Evolutionary conservation across 2,113 vertebrate species (phyloP), one percentile per base, ranked within the genome.

Genomic region (Chamaetylas fuelleborni): DNA sequence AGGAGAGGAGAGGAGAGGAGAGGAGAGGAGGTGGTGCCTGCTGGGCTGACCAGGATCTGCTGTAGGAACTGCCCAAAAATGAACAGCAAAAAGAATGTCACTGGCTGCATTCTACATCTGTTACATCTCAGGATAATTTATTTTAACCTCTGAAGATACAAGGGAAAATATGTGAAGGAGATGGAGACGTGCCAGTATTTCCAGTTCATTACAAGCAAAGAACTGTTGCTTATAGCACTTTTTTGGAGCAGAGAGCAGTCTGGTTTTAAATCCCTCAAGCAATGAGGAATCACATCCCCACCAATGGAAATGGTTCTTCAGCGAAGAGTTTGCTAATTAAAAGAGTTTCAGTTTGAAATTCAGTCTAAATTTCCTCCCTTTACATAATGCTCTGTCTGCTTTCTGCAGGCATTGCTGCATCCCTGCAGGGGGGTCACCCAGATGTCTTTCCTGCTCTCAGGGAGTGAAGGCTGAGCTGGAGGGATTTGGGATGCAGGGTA

Each of bases 131-230:
- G 76, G 43, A 40, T 90, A 62, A 95, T 95, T 94, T 81, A 84
- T 90, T 94, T 91, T 48, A 96, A 88, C 90, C 92, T 96, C 96
- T 60, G 92, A 86, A 96, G 94, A 96, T 58, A 66, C 43, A 54
- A 93, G 88, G 93, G 92, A 67, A 95, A 93, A 64, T 92, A 81
- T 93, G 91, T 86, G 79, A 78, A 96, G 91, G 92, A 67, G 83
- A 79, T 95, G 92, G 94, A 95, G 92, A 8, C 31, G 58, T 92
- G 92, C 94, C 95, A 95, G 93, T 81, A 92, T 84, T 96, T 96
- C 86, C 94, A 97, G 95, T 62, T 95, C 92, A 71, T 95, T 93
- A 91, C 54, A 81, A 93, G 91, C 72, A 74, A 45, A 47, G 91
- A 90, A 64, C 86, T 95, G 95, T 94, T 95, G 92, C 92, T 93